Base-by-base conservation (phyloP, 64 coral and sea anemone species). In the Actinia tenebrosa region DNA sequence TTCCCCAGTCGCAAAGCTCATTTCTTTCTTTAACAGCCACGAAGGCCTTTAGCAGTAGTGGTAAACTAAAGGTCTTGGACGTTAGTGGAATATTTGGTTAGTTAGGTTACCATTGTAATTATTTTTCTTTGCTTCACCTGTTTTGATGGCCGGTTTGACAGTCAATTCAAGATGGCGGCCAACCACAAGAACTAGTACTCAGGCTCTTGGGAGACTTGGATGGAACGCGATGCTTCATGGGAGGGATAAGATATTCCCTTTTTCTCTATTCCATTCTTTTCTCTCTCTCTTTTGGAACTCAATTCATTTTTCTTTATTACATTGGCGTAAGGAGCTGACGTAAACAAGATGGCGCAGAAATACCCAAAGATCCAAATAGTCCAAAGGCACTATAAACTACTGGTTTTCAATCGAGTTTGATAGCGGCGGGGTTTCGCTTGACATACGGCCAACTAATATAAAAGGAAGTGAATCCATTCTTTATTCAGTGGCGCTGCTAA, bases 1-100 rank as follows among this genome's bases (percentile, higher is more conserved):
- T 89, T 96, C 94, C 18, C 94, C 94, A 84, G 60, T 75, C 46
- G 86, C 54, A n/a, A 90, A 87, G 78, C 86, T 96, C 94, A 96
- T 96, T 78, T 86, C 83, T 84, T 15, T 26, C 84, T 82, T 91
- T 69, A 22, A 46, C 63, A 62, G 22, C 77, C 37, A 91, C 42
- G 77, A 44, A 75, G 10, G 26, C 69, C 69, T 75, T 27, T 75
- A 75, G 27, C 42, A 75, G 25, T 42, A 30, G 25, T 42, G 25
- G 23, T 30, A 30, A 27, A 75, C 69, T 75, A 75, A 10, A 75
- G 23, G 69, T 75, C 69, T 11, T 14, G 22, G 10, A 75, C 23
- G 69, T 25, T 17, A 18, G 79, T 45, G 79, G 17, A 22, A 37
- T 75, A 18, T 82, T 79, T 55, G 22, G 85, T 56, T 86, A 82